Evolutionary conservation across 1,140 invertebrate genomes (phyloP).

Genomic region (Drosophila fuyamai): DNA sequence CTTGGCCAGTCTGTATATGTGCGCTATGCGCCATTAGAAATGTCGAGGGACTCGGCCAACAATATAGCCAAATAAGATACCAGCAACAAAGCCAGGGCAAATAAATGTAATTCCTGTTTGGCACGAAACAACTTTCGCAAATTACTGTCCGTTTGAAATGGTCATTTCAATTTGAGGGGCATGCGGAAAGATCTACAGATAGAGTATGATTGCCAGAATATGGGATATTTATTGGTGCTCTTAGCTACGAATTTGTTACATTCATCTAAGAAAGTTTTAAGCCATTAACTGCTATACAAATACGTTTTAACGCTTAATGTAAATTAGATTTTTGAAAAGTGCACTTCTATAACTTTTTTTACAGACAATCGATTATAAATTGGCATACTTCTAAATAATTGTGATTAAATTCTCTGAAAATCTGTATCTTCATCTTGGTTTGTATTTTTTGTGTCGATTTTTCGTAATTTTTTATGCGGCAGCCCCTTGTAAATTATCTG

Average conservation of each 20-base stretch:
- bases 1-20: constrained; percentile 53
- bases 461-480: no score
- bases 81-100: constrained; percentile 23
- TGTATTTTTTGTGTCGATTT: no score
- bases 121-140: constrained; percentile 64
- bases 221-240: neutral
- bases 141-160: constrained; percentile 34
- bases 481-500: no score
- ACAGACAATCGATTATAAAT: no score
- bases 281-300: no score
- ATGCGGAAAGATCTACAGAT: constrained; percentile 14
- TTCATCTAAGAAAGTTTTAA: no score
- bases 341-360: no score
- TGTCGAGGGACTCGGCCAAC: constrained; percentile 61
- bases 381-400: no score
- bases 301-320: neutral
- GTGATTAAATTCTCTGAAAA: no score
- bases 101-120: constrained; percentile 72
- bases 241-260: neutral
- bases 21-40: constrained; percentile 57
- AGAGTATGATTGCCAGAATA: constrained; percentile 3
- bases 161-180: constrained; percentile 20
- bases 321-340: neutral
- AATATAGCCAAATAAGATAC: constrained; percentile 57
- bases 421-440: no score